Percentiles rank a stretch among this genome's conserved stretches.
Evolutionary conservation across 1,140 invertebrate species (phyloP).

Genomic region (Papilio machaon): DNA sequence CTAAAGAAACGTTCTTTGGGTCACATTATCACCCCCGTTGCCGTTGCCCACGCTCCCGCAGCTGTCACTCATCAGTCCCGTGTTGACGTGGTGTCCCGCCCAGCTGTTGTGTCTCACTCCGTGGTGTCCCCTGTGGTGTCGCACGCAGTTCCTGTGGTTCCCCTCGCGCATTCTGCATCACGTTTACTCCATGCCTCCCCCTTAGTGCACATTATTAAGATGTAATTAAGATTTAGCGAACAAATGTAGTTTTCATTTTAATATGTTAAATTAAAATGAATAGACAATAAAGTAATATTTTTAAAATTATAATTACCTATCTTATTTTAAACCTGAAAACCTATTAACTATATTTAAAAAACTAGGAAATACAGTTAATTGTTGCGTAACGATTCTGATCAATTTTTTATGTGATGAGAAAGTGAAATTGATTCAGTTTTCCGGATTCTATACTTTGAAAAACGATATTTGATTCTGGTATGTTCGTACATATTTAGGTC

Average conservation of each 20-base stretch:
- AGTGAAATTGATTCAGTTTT: too few relatives aligned
- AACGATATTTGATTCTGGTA: too few relatives aligned
- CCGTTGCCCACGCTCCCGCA: constrained; percentile 51
- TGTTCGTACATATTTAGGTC: too few relatives aligned
- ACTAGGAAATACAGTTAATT: too few relatives aligned
- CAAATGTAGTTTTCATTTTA: constrained; percentile 62
- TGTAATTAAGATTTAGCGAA: constrained; percentile 55
- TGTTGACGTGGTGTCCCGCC: constrained; percentile 54
- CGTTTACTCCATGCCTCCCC: constrained; percentile 44
- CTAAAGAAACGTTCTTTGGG: constrained; percentile 47
- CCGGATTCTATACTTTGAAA: too few relatives aligned
- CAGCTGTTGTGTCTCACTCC: constrained; percentile 58
- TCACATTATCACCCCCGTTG: constrained; percentile 41
- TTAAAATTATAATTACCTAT: constrained; percentile 37
- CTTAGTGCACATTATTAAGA: constrained; percentile 53
- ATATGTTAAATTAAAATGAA: constrained; percentile 58
- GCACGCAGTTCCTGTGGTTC: constrained; percentile 46
- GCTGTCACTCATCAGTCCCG: constrained; percentile 53
- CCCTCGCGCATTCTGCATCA: constrained; percentile 51
- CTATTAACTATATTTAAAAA: background rate
- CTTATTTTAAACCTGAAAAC: background rate
- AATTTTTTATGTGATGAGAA: too few relatives aligned
- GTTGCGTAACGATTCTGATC: too few relatives aligned
- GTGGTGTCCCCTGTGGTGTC: constrained; percentile 48
- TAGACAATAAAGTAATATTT: constrained; percentile 53